Conservation (phyloP, 2,888 invertebrate species). For the Chrysodeixis includens region DNA sequence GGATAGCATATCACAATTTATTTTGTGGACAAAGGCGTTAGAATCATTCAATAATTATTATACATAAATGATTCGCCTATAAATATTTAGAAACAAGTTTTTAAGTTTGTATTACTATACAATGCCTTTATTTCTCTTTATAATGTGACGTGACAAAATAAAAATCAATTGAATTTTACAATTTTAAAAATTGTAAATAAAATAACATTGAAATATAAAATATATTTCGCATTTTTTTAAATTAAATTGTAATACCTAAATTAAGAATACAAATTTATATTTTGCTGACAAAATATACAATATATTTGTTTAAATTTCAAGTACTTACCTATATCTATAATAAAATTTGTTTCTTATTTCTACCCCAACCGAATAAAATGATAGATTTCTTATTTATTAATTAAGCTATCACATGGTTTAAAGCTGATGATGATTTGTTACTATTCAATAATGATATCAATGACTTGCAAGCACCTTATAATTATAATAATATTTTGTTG, state of each 20-base stretch:
- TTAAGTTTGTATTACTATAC: background rate
- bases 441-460: slow-evolving; percentile 45
- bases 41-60: no score
- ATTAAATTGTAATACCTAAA: background rate
- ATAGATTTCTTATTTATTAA: slow-evolving; percentile 34
- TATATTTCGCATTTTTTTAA: no score
- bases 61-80: no score
- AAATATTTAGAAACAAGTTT: background rate
- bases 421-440: slow-evolving; percentile 68
- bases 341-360: slow-evolving; percentile 4
- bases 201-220: no score
- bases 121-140: background rate
- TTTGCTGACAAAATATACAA: background rate
- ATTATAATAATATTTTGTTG: slow-evolving; percentile 18
- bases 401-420: slow-evolving; percentile 77
- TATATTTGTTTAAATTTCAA: background rate
- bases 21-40: no score
- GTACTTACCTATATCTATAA: background rate
- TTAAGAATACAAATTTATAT: background rate
- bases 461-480: slow-evolving; percentile 53
- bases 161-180: no score
- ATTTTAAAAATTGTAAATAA: no score
- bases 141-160: no score
- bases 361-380: slow-evolving; percentile 20
- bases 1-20: no score